These are phyloP conservation scores for Drosophila neocordata DNA, from an alignment of 1,140 invertebrate species.

Conservation along the genomic window DNA sequence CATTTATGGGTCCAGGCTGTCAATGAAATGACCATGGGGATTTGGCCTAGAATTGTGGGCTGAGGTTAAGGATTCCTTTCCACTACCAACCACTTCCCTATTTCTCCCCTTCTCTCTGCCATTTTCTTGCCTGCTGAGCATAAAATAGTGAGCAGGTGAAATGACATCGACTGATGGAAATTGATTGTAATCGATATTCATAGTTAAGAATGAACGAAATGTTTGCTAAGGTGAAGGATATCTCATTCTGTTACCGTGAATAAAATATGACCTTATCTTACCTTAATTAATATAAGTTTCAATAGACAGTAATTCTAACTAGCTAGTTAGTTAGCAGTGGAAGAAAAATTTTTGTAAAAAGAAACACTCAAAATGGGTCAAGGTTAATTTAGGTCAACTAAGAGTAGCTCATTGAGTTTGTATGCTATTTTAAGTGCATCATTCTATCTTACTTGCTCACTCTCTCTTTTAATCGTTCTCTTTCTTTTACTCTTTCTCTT, in stretches of 20 bases:
- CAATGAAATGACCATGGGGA: slow-evolving; percentile 22
- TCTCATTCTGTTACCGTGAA: not conserved
- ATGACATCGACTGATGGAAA: slow-evolving; percentile 55
- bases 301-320: not conserved
- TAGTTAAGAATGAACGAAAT: slow-evolving; percentile 36
- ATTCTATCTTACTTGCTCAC: slow-evolving; percentile 36
- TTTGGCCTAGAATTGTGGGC: slow-evolving; percentile 16
- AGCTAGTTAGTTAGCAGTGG: not conserved
- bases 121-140: not conserved
- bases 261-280: slow-evolving; percentile 4
- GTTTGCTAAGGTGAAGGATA: slow-evolving; percentile 6
- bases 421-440: slow-evolving; percentile 63
- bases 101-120: not conserved
- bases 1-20: slow-evolving; percentile 57
- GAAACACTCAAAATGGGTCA: slow-evolving; percentile 56
- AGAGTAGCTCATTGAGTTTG: slow-evolving; percentile 62
- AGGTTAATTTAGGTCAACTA: slow-evolving; percentile 76
- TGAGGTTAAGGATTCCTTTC: not conserved
- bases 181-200: slow-evolving; percentile 53
- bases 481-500: not conserved
- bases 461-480: no score
- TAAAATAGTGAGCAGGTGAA: slow-evolving; percentile 44
- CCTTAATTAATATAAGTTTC: slow-evolving; percentile 8
- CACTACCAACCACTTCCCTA: not conserved
- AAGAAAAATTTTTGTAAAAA: not conserved